Evolutionary conservation across 92 coral and sea anemone species (phyloP).

Genomic region (Meandrina meandrites): DNA sequence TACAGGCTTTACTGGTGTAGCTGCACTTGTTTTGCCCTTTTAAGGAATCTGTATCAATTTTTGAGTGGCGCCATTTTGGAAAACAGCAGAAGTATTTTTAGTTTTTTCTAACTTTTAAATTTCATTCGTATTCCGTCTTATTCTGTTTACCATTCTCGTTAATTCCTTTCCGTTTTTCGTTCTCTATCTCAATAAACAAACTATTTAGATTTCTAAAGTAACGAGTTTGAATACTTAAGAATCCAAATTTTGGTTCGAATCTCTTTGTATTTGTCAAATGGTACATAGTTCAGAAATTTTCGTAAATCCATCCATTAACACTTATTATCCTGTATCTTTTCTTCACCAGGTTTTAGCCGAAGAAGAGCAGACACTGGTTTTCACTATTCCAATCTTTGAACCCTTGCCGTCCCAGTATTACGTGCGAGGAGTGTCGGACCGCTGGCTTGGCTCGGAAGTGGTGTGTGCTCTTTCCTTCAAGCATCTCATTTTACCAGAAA

Average conservation of each 20-base stretch:
- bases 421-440: slow-evolving; percentile 91
- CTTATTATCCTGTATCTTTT: not conserved
- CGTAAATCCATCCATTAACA: not conserved
- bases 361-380: slow-evolving; percentile 84
- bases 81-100: too few species aligned
- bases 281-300: not conserved
- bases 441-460: slow-evolving; percentile 97
- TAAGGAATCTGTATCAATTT: not conserved
- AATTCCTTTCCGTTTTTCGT: too few species aligned
- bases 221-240: not conserved
- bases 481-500: slow-evolving; percentile 95
- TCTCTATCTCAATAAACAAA: too few species aligned
- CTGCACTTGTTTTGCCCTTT: not conserved
- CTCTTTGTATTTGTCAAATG: not conserved
- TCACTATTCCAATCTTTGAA: slow-evolving; percentile 96
- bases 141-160: too few species aligned
- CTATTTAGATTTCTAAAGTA: too few species aligned
- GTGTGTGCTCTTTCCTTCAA: slow-evolving; percentile 97
- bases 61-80: not conserved
- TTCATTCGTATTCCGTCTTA: too few species aligned
- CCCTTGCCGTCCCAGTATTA: slow-evolving; percentile 98
- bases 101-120: too few species aligned
- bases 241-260: not conserved
- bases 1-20: not conserved
- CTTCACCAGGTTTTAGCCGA: slow-evolving; percentile 70